A percentile compares a stretch with the other conserved stretches of the same genome.
Evolutionary conservation across 2,888 invertebrate genomes (phyloP).

Genomic region (Philereme transversata): DNA sequence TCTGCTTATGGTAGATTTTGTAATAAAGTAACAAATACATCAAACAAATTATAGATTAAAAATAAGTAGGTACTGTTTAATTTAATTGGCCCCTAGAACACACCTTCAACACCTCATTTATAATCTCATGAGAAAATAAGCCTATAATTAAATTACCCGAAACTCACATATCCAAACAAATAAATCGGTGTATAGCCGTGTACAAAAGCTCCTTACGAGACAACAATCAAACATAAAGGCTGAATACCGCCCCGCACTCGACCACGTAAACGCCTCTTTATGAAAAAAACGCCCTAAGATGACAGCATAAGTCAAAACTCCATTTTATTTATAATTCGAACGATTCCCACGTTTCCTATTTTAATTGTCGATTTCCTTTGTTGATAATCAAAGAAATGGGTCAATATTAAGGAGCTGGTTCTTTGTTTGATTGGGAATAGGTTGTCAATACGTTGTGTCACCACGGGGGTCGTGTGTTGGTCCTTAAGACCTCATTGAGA

Average conservation of each 20-base stretch:
- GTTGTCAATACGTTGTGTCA: slow-evolving; percentile 74
- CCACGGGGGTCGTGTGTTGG: slow-evolving; percentile 62
- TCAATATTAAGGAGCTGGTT: slow-evolving; percentile 74
- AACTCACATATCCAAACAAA: slow-evolving; percentile 31
- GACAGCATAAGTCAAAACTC: slow-evolving; percentile 70
- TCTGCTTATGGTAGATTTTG: too few relatives aligned
- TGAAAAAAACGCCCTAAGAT: slow-evolving; percentile 66
- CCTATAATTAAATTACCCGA: slow-evolving; percentile 34
- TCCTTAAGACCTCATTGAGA: slow-evolving; percentile 18
- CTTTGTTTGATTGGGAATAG: slow-evolving; percentile 80
- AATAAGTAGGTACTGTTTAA: not conserved
- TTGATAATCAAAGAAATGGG: slow-evolving; percentile 77
- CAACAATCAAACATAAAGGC: slow-evolving; percentile 58
- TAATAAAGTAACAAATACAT: too few relatives aligned
- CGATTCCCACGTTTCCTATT: slow-evolving; percentile 78
- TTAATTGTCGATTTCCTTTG: slow-evolving; percentile 77
- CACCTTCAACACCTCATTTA: slow-evolving; percentile 18
- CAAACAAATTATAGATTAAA: too few relatives aligned
- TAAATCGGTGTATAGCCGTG: slow-evolving; percentile 48
- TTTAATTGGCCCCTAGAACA: slow-evolving; percentile 10
- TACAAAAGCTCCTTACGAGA: slow-evolving; percentile 44
- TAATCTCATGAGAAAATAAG: slow-evolving; percentile 29
- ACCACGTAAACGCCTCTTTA: slow-evolving; percentile 53
- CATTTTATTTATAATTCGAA: slow-evolving; percentile 67
- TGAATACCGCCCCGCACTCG: slow-evolving; percentile 58